Conservation (phyloP, 2,888 invertebrate species). For the Pheosia gnoma region DNA sequence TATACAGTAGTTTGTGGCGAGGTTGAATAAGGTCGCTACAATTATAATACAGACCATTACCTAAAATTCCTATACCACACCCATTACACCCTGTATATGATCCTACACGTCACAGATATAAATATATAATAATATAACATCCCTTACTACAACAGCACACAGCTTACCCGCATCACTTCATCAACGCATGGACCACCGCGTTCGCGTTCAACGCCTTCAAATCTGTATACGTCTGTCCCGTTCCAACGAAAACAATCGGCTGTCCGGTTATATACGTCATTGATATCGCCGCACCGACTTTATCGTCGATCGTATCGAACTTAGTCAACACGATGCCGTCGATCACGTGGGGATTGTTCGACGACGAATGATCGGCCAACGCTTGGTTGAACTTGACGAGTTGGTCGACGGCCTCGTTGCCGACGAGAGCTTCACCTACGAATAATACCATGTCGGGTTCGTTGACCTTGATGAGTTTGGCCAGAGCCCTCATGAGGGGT, state of each 20-base stretch:
- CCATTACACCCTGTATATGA: no score
- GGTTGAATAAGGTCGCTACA: no score
- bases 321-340: conserved; percentile 99
- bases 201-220: conserved; percentile 97
- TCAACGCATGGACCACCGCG: conserved; percentile 97
- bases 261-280: conserved; percentile 99
- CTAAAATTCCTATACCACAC: no score
- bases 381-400: conserved; percentile 99
- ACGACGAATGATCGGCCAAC: conserved; percentile 94
- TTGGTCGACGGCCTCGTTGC: conserved; percentile 99
- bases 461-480: conserved; percentile 98
- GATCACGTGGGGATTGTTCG: conserved; percentile 93
- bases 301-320: conserved; percentile 99
- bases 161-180: conserved; percentile 87
- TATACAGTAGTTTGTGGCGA: no score
- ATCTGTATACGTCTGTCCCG: conserved; percentile 99
- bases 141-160: conserved; percentile 26
- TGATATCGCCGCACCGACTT: conserved; percentile 99
- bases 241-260: conserved; percentile 99
- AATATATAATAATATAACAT: no score
- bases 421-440: conserved; percentile 99
- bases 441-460: conserved; percentile 99
- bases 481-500: conserved; percentile 98
- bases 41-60: no score
- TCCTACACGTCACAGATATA: no score